Conservation (phyloP, 2,888 invertebrate species). For the Epinotia nisella region DNA sequence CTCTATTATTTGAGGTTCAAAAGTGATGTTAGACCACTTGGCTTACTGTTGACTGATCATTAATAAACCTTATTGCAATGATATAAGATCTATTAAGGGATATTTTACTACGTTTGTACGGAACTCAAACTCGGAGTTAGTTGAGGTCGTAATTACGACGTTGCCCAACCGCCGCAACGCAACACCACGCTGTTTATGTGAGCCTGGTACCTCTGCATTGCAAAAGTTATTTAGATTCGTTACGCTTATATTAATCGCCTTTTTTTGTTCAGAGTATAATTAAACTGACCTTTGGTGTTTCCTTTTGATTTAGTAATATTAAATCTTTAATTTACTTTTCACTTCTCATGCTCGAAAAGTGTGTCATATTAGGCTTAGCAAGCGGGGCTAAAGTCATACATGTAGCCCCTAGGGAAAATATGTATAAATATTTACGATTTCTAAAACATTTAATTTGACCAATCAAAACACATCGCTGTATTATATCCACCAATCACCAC, state of each 20-base stretch:
- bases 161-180: constrained; percentile 45
- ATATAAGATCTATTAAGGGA: neutral
- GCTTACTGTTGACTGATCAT: neutral
- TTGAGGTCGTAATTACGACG: constrained; percentile 50
- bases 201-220: constrained; percentile 50
- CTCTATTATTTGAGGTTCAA: no score
- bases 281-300: constrained; percentile 26
- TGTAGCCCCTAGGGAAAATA: no score
- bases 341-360: no score
- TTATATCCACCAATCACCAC: no score
- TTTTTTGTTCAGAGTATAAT: neutral
- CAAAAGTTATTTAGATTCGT: constrained; percentile 41
- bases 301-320: constrained; percentile 19
- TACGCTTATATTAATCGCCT: constrained; percentile 16
- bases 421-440: no score
- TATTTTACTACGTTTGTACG: neutral
- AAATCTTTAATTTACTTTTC: neutral
- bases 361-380: no score
- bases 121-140: constrained; percentile 16
- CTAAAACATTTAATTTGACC: no score
- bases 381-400: no score
- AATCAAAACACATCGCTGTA: no score
- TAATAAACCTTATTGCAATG: neutral
- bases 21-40: no score
- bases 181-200: constrained; percentile 48